These are phyloP conservation scores for Chascanopsetta lugubris DNA, from an alignment of 2,113 vertebrate genomes.

Conservation along the genomic window DNA sequence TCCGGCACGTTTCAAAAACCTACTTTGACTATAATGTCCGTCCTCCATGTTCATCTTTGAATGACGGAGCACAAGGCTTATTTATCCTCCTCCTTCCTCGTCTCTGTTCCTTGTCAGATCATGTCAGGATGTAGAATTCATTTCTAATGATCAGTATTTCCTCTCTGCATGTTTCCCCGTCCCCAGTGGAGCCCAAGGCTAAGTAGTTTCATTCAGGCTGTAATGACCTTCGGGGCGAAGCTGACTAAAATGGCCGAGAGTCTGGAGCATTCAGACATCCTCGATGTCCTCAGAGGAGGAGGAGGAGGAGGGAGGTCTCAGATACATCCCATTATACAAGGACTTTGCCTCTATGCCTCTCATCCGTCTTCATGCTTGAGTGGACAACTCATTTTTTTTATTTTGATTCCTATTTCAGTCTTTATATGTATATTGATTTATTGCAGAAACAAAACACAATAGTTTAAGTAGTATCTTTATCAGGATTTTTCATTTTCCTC, in stretches of 20 bases:
- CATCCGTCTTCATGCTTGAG: neutral
- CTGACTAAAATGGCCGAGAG: constrained; percentile 34
- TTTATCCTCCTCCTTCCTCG: constrained; percentile 20
- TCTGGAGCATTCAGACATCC: constrained; percentile 26
- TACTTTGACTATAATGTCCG: constrained; percentile 34
- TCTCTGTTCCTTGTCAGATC: constrained; percentile 6
- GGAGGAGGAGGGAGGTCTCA: constrained; percentile 7
- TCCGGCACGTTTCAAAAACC: constrained; percentile 57
- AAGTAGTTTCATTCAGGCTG: constrained; percentile 56
- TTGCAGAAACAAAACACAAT: too few relatives aligned
- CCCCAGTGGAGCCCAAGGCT: constrained; percentile 34
- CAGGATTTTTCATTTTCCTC: too few relatives aligned
- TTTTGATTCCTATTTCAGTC: too few relatives aligned
- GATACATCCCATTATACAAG: constrained; percentile 2
- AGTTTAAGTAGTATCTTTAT: too few relatives aligned
- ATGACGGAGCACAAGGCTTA: constrained; percentile 14
- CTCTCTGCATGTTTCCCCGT: constrained; percentile 20
- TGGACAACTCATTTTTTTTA: neutral
- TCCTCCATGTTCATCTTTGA: constrained; percentile 25
- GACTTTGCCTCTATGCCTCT: neutral
- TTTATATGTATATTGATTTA: too few relatives aligned
- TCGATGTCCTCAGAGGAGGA: constrained; percentile 11
- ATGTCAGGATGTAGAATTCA: constrained; percentile 13
- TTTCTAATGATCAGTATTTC: constrained; percentile 54
- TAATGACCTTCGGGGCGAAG: constrained; percentile 50